A percentile compares a stretch with the other conserved stretches of the same genome.
phyloP scores from a whole-genome alignment of 2,797 vertebrate species.

The Otus scops region DNA sequence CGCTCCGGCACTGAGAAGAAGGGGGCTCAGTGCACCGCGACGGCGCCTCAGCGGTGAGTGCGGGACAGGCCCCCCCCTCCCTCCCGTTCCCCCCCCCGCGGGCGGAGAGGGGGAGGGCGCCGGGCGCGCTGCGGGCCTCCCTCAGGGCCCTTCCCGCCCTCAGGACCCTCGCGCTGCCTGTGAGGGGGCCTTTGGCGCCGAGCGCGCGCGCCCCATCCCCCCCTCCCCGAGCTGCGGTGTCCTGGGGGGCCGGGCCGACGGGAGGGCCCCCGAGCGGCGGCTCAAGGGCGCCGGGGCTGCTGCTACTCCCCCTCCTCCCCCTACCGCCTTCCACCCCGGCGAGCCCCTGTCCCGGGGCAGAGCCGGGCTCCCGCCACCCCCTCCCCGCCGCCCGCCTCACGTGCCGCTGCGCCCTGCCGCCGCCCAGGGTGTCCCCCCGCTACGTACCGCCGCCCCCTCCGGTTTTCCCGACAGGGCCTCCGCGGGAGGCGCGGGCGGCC shows the following conservation, averaged over 20 bases:
- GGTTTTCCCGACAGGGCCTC: background rate
- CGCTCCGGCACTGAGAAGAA: conserved; percentile 20
- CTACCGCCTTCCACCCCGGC: too few species aligned
- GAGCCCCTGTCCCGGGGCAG: background rate
- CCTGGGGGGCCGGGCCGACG: background rate
- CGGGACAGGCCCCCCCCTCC: background rate
- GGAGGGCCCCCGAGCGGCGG: background rate
- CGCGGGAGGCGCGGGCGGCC: background rate
- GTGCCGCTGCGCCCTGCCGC: background rate
- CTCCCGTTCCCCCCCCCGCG: too few species aligned
- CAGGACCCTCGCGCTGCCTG: background rate
- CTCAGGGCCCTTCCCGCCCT: background rate
- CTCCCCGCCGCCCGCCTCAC: background rate
- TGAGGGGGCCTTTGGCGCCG: background rate
- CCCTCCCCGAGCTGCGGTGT: background rate
- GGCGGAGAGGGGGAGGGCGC: too few species aligned
- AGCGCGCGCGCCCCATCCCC: background rate
- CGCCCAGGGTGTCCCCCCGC: background rate
- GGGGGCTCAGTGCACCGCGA: conserved; percentile 9
- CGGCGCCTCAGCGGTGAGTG: conserved; percentile 55
- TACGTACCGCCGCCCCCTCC: background rate
- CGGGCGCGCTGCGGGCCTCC: background rate
- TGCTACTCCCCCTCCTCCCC: background rate
- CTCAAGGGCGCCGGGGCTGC: background rate
- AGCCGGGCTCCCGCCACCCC: background rate